phyloP scores from a whole-genome alignment of 2,888 invertebrate genomes.

The Eledone cirrhosa region DNA sequence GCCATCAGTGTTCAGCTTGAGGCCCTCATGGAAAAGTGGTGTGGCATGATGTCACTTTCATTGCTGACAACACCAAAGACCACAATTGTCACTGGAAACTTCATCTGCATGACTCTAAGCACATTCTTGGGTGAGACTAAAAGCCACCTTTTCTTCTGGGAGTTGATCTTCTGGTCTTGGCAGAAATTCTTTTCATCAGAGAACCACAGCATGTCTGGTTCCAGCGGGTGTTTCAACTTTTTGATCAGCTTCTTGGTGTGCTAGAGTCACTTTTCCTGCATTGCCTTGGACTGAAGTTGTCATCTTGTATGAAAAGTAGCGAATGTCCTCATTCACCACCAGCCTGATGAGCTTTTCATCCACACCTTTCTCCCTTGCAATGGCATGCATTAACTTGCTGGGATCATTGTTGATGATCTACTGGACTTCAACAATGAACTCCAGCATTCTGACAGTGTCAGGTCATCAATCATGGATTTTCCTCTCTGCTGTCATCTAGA shows the following conservation, averaged over 20 bases:
- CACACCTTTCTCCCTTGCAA: background rate
- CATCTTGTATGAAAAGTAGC: constrained; percentile 7
- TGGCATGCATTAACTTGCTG: background rate
- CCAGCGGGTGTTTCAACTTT: background rate
- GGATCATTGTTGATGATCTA: background rate
- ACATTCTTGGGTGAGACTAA: no score
- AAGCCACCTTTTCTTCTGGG: background rate
- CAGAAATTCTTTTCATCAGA: background rate
- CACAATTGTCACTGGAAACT: no score
- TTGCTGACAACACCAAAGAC: no score
- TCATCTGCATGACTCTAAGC: no score
- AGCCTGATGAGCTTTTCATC: background rate
- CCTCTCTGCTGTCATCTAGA: background rate
- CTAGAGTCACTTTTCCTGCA: background rate
- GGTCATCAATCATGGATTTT: background rate
- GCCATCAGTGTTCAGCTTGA: constrained; percentile 5
- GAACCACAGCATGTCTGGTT: background rate
- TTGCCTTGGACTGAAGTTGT: background rate
- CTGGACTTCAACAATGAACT: background rate
- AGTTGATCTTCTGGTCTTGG: background rate
- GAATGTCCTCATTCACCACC: background rate
- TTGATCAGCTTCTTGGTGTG: background rate
- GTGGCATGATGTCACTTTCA: background rate
- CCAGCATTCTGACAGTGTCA: background rate
- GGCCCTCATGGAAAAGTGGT: background rate